Evolutionary conservation across 2,797 vertebrate genomes (phyloP), one percentile per base, ranked within the genome.

Genomic region (Squalus acanthias): DNA sequence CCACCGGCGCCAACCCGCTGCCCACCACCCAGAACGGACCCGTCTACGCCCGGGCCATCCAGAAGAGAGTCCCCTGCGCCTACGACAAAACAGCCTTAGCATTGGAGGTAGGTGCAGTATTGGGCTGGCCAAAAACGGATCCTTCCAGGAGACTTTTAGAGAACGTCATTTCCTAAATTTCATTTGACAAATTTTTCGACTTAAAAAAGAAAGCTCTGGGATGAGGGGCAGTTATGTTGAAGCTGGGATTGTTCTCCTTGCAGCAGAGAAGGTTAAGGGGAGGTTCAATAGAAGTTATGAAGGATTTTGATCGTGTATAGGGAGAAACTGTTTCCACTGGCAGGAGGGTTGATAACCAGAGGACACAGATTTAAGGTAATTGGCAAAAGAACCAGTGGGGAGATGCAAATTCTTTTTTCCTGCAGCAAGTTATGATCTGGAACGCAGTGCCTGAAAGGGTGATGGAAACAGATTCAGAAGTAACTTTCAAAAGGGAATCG

Each of bases 51-150:
- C 99, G 99, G 98, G 99, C 99, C 96, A 98, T 99, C 97, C 99
- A 99, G 98, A 99, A 99, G 98, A 98, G 99, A 97, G 99, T 99
- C 91, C 99, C 99, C 4, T 99, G 99, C 97, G 99, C 99, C 97
- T 99, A 99, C 26, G 99, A 99, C 97, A 99, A 99, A 97, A 99
- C 99, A 0, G 99, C 99, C 0, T 98, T 99, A 96, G 99, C 99
- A 95, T 97, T 99, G 96, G 99, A 99, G 99, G 99, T 99, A 98
- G 97, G 96, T 74, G 17, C 96, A 96, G 96, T 70, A n/a, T n/a
- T 76, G 57, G 20, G 20, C 2, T 1, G 17, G 46, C 82, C 74
- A n/a, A 13, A 76, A 26, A 72, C 5, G 6, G 6, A 72, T 72
- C 65, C 65, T 63, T 63, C 60, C 60, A 1, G 65, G 12, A 67